A percentile compares a stretch with the other conserved stretches of the same genome.
Evolutionary conservation across 2,888 invertebrate species (phyloP).

Genomic region (Melanophora roralis): DNA sequence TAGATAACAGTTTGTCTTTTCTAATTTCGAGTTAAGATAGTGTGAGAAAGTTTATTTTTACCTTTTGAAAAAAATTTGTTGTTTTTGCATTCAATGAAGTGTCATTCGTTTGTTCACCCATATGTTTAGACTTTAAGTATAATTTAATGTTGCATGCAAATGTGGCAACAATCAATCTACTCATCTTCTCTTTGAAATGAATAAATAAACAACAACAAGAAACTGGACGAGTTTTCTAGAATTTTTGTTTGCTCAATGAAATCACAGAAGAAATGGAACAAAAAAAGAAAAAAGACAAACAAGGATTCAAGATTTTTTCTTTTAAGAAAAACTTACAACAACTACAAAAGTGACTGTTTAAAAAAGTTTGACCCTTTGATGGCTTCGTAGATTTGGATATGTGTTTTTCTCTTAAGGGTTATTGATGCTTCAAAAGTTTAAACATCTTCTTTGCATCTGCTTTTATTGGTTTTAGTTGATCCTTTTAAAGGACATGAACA

Average conservation of each 20-base stretch:
- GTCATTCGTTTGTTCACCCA: slow-evolving; percentile 33
- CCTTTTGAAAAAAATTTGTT: slow-evolving; percentile 28
- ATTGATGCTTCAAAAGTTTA: slow-evolving; percentile 33
- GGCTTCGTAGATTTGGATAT: not conserved
- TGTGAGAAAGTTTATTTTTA: slow-evolving; percentile 48
- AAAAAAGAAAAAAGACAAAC: slow-evolving; percentile 29
- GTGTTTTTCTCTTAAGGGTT: slow-evolving; percentile 17
- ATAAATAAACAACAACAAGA: not conserved
- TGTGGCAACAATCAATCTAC: slow-evolving; percentile 48
- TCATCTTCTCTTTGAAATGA: slow-evolving; percentile 10
- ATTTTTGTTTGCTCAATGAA: slow-evolving; percentile 6
- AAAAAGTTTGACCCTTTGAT: slow-evolving; percentile 50
- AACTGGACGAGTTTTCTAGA: slow-evolving; percentile 44
- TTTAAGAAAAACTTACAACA: slow-evolving; percentile 1
- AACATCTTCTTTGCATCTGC: slow-evolving; percentile 37
- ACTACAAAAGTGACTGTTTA: slow-evolving; percentile 27
- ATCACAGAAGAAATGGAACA: not conserved
- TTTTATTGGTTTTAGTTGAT: slow-evolving; percentile 8
- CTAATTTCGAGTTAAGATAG: not conserved
- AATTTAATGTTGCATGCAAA: slow-evolving; percentile 40
- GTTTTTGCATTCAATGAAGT: slow-evolving; percentile 55
- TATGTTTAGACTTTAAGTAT: not conserved
- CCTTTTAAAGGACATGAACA: slow-evolving; percentile 13
- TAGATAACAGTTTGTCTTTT: slow-evolving; percentile 27
- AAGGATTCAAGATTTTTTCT: slow-evolving; percentile 17